Evolutionary conservation across 2,797 vertebrate species (phyloP).

Genomic region (Enteromius trimaculatus): DNA sequence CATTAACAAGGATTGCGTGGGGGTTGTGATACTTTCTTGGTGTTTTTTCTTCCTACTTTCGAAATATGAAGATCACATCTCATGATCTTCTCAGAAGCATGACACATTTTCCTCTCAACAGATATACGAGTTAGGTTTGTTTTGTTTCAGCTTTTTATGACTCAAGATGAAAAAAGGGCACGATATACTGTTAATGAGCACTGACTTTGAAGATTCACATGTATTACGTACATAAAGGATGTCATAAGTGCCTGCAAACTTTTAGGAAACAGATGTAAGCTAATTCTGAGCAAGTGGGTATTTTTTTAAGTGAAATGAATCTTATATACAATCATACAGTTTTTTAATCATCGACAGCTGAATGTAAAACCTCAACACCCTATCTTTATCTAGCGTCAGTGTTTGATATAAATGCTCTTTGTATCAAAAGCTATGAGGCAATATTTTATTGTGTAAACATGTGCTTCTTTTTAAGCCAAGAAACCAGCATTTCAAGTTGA

Average conservation of each 20-base stretch:
- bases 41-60: constrained; percentile 47
- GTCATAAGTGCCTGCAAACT: constrained; percentile 26
- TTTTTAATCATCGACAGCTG: constrained; percentile 23
- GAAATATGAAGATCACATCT: constrained; percentile 56
- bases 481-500: background rate
- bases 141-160: constrained; percentile 61
- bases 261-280: constrained; percentile 37
- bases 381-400: background rate
- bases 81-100: constrained; percentile 62
- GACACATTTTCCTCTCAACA: constrained; percentile 62
- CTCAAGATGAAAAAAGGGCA: constrained; percentile 55
- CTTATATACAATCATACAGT: background rate
- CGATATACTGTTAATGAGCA: constrained; percentile 39
- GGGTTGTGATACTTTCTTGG: constrained; percentile 49
- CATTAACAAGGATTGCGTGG: constrained; percentile 45
- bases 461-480: background rate
- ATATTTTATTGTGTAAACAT: constrained; percentile 6
- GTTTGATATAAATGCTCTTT: background rate
- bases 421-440: constrained; percentile 1
- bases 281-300: constrained; percentile 19
- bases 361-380: constrained; percentile 39
- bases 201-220: constrained; percentile 46
- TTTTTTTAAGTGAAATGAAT: background rate
- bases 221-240: constrained; percentile 40
- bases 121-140: constrained; percentile 56